Base-by-base conservation (phyloP, 2,113 vertebrate genomes). In the Salvelinus alpinus region DNA sequence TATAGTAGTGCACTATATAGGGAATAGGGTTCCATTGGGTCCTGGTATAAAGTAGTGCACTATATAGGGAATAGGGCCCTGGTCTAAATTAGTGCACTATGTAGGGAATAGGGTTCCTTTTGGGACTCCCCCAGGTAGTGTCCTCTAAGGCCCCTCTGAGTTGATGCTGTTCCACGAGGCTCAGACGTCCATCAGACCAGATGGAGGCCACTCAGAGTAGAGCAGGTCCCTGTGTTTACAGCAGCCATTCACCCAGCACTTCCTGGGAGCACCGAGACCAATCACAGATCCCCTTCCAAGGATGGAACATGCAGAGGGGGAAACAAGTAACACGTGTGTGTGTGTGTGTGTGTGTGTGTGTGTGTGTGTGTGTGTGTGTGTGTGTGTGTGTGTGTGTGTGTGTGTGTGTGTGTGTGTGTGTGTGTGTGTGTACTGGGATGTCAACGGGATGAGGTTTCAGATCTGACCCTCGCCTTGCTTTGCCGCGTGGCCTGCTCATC, bases 211-310 rank as follows among this genome's bases (percentile, higher is more conserved):
- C 8, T 75, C 5, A 48, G 77, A 70, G 48, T 54, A 44, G 29
- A 31, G 7, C 38, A 20, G 90, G 91, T 93, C 91, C 91, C 81
- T n/a, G 25, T 73, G 90, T 92, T 93, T 92, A 92, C 82, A 88
- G 76, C 88, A n/a, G n/a, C n/a, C n/a, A n/a, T n/a, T n/a, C n/a
- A n/a, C n/a, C n/a, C n/a, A n/a, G n/a, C n/a, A n/a, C n/a, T n/a
- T n/a, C n/a, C n/a, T 86, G 79, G 64, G 64, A 74, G 59, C 66
- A 9, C 73, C 25, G 38, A 34, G 79, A 78, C 89, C 86, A 91
- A 90, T 90, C 87, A 88, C 86, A 89, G 81, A 78, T 44, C 72
- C 82, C 77, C 79, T 84, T 76, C 84, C 83, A 88, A 92, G 89
- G 89, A 89, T 86, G 18, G 2, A n/a, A 13, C 16, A 1, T 60